Evolutionary conservation across 2,113 vertebrate species (phyloP), one percentile per base, ranked within the genome.

Genomic region (Clarias batrachus): DNA sequence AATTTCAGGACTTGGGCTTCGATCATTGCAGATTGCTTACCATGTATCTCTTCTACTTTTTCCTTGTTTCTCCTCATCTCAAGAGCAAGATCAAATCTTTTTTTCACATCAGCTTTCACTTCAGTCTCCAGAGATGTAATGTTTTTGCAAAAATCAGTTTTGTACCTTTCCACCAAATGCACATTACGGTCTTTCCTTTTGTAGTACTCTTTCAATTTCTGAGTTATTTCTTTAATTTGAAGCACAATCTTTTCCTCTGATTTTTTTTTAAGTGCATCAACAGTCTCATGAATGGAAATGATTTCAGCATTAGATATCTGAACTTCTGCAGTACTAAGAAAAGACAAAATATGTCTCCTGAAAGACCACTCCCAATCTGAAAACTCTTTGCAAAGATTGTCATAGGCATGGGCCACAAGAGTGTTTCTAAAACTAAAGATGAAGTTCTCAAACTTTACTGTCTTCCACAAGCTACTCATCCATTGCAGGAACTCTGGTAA

Each of bases 361-460:
- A 83, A 70, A 25, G 62, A 11, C 90, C 90, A 83, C 12, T 89
- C 76, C 90, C 90, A 91, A 5, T 56, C 19, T 19, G 84, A 88
- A 66, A 83, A 90, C 70, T 90, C 79, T 19, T 60, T 77, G 41
- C 86, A 91, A 48, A 87, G 86, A 3, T 84, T 85, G 21, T 87
- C 63, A 80, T 90, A 91, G 7, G 86, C 90, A 48, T 90, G 82
- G 73, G 90, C 90, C 56, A 90, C 91, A 71, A 91, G 65, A 23
- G 48, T 88, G 12, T 91, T 91, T 66, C 87, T 83, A 59, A 91
- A 88, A 65, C 89, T 92, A 0, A 92, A 89, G 23, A 92, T 91
- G 30, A 89, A 92, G 70, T 95, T 93, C 74, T 94, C 93, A 86
- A 87, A 90, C 85, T 94, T 94, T 0, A 94, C 94, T 37, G 93